Evolutionary conservation across 1,140 invertebrate species (phyloP).

Genomic region (Lysiphlebus fabarum): DNA sequence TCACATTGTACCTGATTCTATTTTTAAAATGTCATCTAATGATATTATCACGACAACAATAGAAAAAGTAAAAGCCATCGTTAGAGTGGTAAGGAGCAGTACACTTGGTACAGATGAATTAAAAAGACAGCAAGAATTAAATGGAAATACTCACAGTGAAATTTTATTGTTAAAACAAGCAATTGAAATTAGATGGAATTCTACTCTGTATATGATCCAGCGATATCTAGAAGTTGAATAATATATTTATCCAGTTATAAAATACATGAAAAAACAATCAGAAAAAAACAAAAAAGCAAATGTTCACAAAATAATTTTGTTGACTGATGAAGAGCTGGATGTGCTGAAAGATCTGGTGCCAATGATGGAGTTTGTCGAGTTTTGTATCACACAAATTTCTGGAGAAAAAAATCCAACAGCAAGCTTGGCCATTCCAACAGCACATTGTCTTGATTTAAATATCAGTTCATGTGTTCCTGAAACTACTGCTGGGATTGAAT

Average conservation of each 20-base stretch:
- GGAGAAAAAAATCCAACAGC: constrained; percentile 6
- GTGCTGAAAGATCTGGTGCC: constrained; percentile 18
- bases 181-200: constrained; percentile 27
- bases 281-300: constrained; percentile 19
- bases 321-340: constrained; percentile 37
- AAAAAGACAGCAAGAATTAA: constrained; percentile 23
- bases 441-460: background rate
- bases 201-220: constrained; percentile 41
- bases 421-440: constrained; percentile 10
- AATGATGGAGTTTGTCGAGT: constrained; percentile 22
- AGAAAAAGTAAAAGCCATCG: constrained; percentile 3
- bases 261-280: constrained; percentile 32
- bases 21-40: background rate
- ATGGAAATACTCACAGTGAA: constrained; percentile 25
- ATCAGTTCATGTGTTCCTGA: background rate
- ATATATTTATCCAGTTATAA: constrained; percentile 37
- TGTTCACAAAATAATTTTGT: constrained; percentile 27
- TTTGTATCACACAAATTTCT: constrained; percentile 19
- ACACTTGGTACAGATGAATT: constrained; percentile 25
- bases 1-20: constrained; percentile 5
- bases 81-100: constrained; percentile 4
- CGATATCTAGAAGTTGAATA: constrained; percentile 40
- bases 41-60: background rate
- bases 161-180: constrained; percentile 24
- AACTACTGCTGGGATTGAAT: constrained; percentile 11